Percentiles rank a stretch among this genome's conserved stretches.
These are phyloP conservation scores for Orthosia gracilis DNA, from an alignment of 2,888 invertebrate genomes.

Conservation along the genomic window DNA sequence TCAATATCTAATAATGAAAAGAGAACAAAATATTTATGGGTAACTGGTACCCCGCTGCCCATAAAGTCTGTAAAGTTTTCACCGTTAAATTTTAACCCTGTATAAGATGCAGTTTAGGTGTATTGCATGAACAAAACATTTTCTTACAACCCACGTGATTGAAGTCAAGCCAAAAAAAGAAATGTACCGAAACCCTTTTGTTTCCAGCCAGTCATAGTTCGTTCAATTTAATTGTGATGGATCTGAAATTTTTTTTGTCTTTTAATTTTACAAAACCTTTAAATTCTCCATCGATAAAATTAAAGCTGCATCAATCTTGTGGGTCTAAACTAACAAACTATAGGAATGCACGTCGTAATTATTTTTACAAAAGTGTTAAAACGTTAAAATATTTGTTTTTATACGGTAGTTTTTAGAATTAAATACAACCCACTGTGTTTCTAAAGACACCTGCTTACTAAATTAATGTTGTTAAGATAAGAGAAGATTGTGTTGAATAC, in stretches of 20 bases:
- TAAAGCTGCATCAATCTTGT: neutral
- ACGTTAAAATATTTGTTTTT: neutral
- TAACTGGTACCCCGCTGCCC: no score
- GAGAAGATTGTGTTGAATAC: neutral
- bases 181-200: neutral
- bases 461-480: slow-evolving; percentile 16
- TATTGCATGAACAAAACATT: neutral
- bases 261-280: neutral
- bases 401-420: neutral
- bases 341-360: neutral
- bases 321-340: neutral
- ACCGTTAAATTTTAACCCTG: no score
- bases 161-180: neutral
- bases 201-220: neutral
- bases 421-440: neutral
- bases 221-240: neutral
- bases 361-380: neutral
- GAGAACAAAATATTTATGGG: no score
- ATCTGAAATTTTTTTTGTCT: neutral
- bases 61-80: neutral
- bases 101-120: no score
- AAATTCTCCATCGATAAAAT: neutral
- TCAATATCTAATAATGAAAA: no score
- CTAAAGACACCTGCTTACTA: neutral
- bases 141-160: neutral